A percentile compares a stretch with the other conserved stretches of the same genome.
phyloP scores from a whole-genome alignment of 1,140 invertebrate genomes.

The Glomeris maerens region DNA sequence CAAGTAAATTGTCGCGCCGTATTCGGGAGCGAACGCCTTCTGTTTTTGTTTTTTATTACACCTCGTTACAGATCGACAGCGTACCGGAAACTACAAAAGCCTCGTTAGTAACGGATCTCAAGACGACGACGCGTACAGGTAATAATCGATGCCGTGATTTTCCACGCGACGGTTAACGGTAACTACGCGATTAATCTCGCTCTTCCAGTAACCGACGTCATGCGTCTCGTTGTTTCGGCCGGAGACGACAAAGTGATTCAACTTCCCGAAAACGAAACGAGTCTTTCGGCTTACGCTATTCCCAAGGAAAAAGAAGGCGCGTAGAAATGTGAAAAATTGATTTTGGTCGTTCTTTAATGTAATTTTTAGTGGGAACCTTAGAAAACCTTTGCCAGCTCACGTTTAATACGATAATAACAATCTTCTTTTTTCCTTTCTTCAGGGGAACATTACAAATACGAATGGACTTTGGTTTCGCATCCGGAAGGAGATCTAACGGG shows the following conservation, averaged over 20 bases:
- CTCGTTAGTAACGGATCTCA: not conserved
- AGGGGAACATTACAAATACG: slow-evolving; percentile 64
- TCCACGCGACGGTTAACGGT: not conserved
- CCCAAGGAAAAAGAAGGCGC: slow-evolving; percentile 53
- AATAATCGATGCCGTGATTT: not conserved
- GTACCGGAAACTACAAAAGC: not conserved
- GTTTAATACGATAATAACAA: too few species aligned
- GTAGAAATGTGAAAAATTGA: slow-evolving; percentile 11
- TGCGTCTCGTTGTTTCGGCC: slow-evolving; percentile 59
- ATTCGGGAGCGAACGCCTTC: not conserved
- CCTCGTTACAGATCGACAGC: not conserved
- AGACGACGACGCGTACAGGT: not conserved
- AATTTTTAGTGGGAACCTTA: not conserved
- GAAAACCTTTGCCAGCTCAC: too few species aligned
- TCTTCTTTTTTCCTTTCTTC: slow-evolving; percentile 14
- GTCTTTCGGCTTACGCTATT: slow-evolving; percentile 60
- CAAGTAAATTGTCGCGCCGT: too few species aligned
- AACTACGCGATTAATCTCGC: not conserved
- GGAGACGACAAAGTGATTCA: slow-evolving; percentile 49
- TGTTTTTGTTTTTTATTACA: not conserved
- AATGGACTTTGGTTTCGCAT: slow-evolving; percentile 69
- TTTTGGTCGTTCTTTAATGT: slow-evolving; percentile 8
- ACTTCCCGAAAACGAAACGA: slow-evolving; percentile 59
- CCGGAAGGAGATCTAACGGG: slow-evolving; percentile 51
- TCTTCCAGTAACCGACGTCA: slow-evolving; percentile 30